Base-by-base conservation (phyloP, 2,888 invertebrate species). In the Smittia aterrima region DNA sequence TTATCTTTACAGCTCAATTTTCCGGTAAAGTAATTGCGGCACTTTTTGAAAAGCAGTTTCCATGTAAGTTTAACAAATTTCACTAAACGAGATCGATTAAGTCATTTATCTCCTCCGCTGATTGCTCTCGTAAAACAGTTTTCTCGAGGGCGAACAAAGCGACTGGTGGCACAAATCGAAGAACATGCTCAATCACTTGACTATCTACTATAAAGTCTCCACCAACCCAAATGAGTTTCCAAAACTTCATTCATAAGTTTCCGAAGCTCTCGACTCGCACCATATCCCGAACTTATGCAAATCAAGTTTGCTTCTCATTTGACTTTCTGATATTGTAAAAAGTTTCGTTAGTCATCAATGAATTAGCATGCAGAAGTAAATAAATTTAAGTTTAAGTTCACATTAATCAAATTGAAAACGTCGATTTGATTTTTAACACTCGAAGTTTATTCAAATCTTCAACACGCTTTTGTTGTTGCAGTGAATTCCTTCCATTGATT, bases 391-490 rank as follows among this genome's bases (percentile, higher is more conserved):
- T n/a, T 22, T 20, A 64, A 27, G 16, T 6, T 32, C 32, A 27
- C 64, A 64, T 64, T 16, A 64, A 64, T 64, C 64, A 64, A 25
- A 64, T 38, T 62, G 9, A 32, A 32, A 32, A 38, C 32, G 62
- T 54, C n/a, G 32, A 32, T 32, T 32, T 32, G 32, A 32, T 20
- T 62, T 72, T 62, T 40, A 72, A 62, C 72, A 72, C 72, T 62
- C 54, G 53, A 38, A 27, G 53, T 32, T 72, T 72, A 72, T 72
- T 72, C 62, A 72, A 62, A 72, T 72, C 38, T 72, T 72, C 58
- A 38, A 72, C 72, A 72, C 72, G 54, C 58, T 54, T 72, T 32
- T 47, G n/a, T 16, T 47, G 47, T 47, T n/a, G n/a, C n/a, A n/a
- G n/a, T n/a, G n/a, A n/a, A n/a, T n/a, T 47, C 32, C 32, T 6